These are phyloP conservation scores for Latrodectus hesperus DNA, from an alignment of 2,888 invertebrate species.

Conservation along the genomic window DNA sequence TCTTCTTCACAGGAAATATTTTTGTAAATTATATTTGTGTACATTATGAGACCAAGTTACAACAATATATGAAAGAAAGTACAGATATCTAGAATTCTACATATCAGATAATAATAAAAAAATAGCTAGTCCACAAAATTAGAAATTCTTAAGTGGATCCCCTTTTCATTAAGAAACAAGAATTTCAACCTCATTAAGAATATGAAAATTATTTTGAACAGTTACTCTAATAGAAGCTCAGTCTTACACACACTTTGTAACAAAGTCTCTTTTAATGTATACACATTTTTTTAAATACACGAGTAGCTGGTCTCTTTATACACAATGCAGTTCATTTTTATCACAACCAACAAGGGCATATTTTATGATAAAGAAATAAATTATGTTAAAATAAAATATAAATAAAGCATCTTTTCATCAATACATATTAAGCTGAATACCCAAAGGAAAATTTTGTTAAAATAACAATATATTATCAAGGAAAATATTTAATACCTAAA, in stretches of 20 bases:
- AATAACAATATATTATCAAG: too few relatives aligned
- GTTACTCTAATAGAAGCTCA: slow-evolving; percentile 21
- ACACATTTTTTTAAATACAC: slow-evolving; percentile 25
- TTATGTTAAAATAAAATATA: slow-evolving; percentile 39
- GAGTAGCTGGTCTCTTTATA: slow-evolving; percentile 56
- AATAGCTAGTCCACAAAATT: slow-evolving; percentile 51
- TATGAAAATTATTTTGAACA: slow-evolving; percentile 32
- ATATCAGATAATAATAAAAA: slow-evolving; percentile 65
- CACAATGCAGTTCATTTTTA: slow-evolving; percentile 56
- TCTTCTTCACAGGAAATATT: slow-evolving; percentile 34
- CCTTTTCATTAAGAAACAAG: too few relatives aligned
- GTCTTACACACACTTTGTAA: neutral
- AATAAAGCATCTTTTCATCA: neutral
- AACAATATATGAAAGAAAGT: slow-evolving; percentile 61
- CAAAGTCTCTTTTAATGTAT: neutral
- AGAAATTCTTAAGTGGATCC: slow-evolving; percentile 17
- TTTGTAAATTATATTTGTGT: slow-evolving; percentile 45
- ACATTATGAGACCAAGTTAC: slow-evolving; percentile 59
- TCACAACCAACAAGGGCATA: slow-evolving; percentile 47
- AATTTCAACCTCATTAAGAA: slow-evolving; percentile 32
- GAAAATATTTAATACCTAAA: too few relatives aligned
- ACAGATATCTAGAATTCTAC: slow-evolving; percentile 55
- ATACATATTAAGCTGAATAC: neutral
- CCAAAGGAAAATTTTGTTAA: too few relatives aligned
- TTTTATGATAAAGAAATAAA: slow-evolving; percentile 32